phyloP scores from a whole-genome alignment of 2,113 vertebrate genomes.

The Aptenodytes forsteri region DNA sequence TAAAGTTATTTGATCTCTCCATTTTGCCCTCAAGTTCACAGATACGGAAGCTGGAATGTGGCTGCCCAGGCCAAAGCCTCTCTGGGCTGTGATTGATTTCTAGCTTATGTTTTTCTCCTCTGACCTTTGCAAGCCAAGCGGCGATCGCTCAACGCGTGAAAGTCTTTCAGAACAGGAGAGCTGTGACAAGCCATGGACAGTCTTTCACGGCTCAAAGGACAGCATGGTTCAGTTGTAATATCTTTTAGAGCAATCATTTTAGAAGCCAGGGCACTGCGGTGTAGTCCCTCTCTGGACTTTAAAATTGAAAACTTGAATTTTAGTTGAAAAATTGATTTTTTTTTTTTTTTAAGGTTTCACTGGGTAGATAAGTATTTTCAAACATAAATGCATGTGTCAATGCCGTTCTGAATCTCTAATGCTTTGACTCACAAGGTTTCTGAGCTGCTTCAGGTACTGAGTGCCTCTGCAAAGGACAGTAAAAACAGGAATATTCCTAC shows the following conservation, averaged over 20 bases:
- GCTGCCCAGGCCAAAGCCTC: neutral
- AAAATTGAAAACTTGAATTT: neutral
- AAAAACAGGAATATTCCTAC: neutral
- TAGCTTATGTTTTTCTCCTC: neutral
- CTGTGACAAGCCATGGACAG: neutral
- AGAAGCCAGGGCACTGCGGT: neutral
- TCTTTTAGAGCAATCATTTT: neutral
- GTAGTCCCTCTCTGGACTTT: neutral
- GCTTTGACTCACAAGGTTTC: neutral
- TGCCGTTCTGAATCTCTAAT: neutral
- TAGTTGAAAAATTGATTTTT: neutral
- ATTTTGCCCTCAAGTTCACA: neutral
- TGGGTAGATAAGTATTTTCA: neutral
- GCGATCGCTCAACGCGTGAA: neutral
- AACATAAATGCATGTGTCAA: neutral
- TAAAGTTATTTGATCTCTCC: neutral
- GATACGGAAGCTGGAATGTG: neutral
- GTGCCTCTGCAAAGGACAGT: neutral
- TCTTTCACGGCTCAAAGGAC: neutral
- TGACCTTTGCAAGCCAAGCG: slow-evolving; percentile 4
- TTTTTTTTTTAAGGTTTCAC: neutral
- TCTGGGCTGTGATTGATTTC: slow-evolving; percentile 7
- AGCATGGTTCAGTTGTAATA: neutral
- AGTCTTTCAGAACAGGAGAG: neutral
- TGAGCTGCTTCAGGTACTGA: neutral